phyloP scores from a whole-genome alignment of 2,113 vertebrate species.

The Malurus alboscapulatus region DNA sequence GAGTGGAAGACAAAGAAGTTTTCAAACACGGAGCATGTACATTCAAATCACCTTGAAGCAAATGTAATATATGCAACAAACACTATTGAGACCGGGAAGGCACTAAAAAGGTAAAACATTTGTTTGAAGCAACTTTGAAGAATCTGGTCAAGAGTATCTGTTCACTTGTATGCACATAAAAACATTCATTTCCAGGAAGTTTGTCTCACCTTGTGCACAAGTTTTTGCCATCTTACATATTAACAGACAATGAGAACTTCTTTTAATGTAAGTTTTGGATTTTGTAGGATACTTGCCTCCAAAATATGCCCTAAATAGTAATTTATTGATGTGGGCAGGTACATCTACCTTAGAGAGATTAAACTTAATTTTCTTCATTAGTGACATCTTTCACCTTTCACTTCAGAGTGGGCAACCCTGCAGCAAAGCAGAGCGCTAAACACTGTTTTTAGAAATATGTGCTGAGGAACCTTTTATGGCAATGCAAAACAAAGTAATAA shows the following conservation, averaged over 20 bases:
- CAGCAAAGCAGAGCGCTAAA: neutral
- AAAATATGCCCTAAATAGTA: neutral
- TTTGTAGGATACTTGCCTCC: neutral
- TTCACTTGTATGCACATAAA: neutral
- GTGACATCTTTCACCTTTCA: neutral
- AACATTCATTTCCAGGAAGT: neutral
- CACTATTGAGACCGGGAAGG: neutral
- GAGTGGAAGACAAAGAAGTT: slow-evolving; percentile 15
- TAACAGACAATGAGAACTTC: neutral
- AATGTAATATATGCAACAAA: slow-evolving; percentile 40
- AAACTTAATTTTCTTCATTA: neutral
- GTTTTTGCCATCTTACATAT: neutral
- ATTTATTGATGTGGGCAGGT: neutral
- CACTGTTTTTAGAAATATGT: neutral
- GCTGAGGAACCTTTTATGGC: neutral
- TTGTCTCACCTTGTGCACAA: neutral
- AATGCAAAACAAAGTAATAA: neutral
- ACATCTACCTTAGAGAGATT: neutral
- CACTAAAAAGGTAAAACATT: neutral
- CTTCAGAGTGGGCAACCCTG: neutral
- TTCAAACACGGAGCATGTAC: slow-evolving; percentile 11
- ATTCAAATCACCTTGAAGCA: slow-evolving; percentile 57
- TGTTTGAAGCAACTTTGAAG: slow-evolving; percentile 50
- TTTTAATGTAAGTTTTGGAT: neutral
- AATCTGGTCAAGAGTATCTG: neutral